phyloP scores from a whole-genome alignment of 2,888 invertebrate genomes.

The Zygothrica quintamaculata region DNA sequence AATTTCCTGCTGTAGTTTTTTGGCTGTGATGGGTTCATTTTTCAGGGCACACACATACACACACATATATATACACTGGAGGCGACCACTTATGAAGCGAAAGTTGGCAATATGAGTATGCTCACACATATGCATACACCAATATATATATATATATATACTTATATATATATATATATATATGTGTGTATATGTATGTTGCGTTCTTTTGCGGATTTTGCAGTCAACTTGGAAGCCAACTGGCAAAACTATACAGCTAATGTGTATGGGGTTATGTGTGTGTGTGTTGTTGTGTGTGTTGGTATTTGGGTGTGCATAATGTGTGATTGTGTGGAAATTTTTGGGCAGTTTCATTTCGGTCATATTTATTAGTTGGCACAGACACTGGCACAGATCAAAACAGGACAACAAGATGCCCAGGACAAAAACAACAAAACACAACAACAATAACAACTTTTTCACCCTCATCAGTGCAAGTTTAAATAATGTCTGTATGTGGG shows the following conservation, averaged over 20 bases:
- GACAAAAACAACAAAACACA: slow-evolving; percentile 25
- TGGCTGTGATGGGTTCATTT: slow-evolving; percentile 81
- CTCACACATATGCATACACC: slow-evolving; percentile 43
- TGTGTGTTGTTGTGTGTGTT: slow-evolving; percentile 30
- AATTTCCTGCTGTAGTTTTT: slow-evolving; percentile 80
- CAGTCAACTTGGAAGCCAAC: slow-evolving; percentile 79
- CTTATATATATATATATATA: slow-evolving; percentile 4
- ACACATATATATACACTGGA: slow-evolving; percentile 36
- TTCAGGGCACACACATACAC: slow-evolving; percentile 53
- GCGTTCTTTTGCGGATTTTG: slow-evolving; percentile 81
- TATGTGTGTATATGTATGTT: slow-evolving; percentile 47
- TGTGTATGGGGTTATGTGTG: slow-evolving; percentile 56
- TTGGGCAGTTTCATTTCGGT: slow-evolving; percentile 83
- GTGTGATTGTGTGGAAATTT: slow-evolving; percentile 79
- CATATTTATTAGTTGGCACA: slow-evolving; percentile 83
- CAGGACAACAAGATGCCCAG: slow-evolving; percentile 69
- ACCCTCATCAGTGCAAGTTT: slow-evolving; percentile 76
- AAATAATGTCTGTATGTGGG: slow-evolving; percentile 54
- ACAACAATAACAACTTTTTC: slow-evolving; percentile 45
- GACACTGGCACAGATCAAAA: slow-evolving; percentile 70
- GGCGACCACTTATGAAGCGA: slow-evolving; percentile 75
- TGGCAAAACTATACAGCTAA: slow-evolving; percentile 76
- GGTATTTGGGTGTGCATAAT: slow-evolving; percentile 58
- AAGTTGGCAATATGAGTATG: slow-evolving; percentile 55
- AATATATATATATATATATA: slow-evolving; percentile 8